phyloP scores from a whole-genome alignment of 2,113 vertebrate species.

The Pollimyrus isidori region DNA sequence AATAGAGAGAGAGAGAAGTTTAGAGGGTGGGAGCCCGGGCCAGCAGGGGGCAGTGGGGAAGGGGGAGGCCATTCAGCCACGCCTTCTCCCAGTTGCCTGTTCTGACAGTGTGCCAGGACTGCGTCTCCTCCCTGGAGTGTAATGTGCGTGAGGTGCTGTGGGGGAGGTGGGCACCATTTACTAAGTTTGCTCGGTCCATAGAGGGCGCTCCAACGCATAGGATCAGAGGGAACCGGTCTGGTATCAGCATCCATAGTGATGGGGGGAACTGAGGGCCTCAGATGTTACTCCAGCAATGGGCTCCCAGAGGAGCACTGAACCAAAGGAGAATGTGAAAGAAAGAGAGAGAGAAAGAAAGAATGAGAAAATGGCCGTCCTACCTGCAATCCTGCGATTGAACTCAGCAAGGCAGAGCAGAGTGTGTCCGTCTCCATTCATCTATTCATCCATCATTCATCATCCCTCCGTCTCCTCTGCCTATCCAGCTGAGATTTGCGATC shows the following conservation, averaged over 20 bases:
- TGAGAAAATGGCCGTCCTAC: background rate
- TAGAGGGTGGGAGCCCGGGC: conserved; percentile 43
- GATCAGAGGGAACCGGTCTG: background rate
- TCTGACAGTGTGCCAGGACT: conserved; percentile 25
- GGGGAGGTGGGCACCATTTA: background rate
- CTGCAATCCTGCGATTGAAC: background rate
- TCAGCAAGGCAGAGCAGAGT: background rate
- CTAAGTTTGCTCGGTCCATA: background rate
- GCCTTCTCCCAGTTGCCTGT: conserved; percentile 53
- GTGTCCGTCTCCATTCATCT: background rate
- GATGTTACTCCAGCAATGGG: background rate
- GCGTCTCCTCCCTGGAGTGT: background rate
- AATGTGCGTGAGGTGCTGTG: conserved; percentile 25
- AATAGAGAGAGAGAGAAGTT: conserved; percentile 20
- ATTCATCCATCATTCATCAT: background rate
- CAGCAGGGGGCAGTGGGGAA: conserved; percentile 42
- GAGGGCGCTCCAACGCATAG: background rate
- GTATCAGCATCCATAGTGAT: background rate
- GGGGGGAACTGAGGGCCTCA: background rate
- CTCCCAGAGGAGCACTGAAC: background rate
- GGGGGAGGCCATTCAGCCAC: conserved; percentile 46
- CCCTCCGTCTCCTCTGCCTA: background rate
- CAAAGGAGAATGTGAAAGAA: background rate
- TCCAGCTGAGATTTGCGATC: background rate
- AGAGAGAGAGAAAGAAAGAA: background rate